A percentile compares a stretch with the other conserved stretches of the same genome.
phyloP scores from a whole-genome alignment of 2,113 vertebrate genomes.

The Clarias gariepinus region DNA sequence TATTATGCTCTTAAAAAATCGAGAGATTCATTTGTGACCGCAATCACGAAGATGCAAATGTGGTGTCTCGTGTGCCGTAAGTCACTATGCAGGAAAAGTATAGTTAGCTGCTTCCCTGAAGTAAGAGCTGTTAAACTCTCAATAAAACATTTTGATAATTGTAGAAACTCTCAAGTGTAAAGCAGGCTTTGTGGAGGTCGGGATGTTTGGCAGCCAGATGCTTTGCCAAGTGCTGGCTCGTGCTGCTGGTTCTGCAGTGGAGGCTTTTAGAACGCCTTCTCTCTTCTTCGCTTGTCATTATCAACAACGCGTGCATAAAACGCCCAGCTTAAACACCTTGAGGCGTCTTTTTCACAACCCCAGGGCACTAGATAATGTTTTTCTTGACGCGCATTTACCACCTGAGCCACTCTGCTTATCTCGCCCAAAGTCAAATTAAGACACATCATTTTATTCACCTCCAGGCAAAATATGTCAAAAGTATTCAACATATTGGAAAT shows the following conservation, averaged over 20 bases:
- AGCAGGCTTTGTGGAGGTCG: neutral
- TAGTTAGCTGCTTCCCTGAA: neutral
- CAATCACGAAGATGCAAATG: neutral
- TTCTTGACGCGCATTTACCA: neutral
- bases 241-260: neutral
- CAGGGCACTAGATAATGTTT: neutral
- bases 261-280: neutral
- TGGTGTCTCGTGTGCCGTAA: neutral
- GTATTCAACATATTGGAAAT: neutral
- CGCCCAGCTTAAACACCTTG: neutral
- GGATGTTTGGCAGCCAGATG: neutral
- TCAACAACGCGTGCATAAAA: neutral
- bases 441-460: neutral
- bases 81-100: neutral
- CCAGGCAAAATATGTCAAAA: neutral
- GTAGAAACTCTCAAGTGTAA: neutral
- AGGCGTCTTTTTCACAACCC: neutral
- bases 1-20: neutral
- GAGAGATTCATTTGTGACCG: neutral
- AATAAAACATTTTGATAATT: conserved; percentile 10
- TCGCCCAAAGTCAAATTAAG: neutral
- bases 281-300: neutral
- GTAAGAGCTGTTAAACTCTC: neutral
- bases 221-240: neutral
- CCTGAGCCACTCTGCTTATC: neutral